Evolutionary conservation across 2,113 vertebrate species (phyloP).

Genomic region (Amphiprion percula): DNA sequence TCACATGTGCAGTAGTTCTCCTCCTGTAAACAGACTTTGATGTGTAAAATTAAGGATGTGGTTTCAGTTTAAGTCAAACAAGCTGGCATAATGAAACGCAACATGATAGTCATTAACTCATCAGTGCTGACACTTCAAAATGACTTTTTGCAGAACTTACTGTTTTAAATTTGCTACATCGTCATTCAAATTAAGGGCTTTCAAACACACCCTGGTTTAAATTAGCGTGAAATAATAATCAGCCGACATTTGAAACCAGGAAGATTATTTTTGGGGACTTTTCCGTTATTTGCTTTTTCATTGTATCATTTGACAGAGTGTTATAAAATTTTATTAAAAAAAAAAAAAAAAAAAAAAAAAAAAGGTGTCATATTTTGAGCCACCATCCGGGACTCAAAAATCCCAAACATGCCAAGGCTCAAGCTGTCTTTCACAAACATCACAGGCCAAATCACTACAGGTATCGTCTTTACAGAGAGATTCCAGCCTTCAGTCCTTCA

Average conservation of each 20-base stretch:
- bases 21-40: neutral
- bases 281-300: constrained; percentile 5
- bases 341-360: constrained; percentile 5
- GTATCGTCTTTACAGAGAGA: constrained; percentile 1
- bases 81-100: neutral
- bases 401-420: constrained; percentile 28
- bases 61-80: constrained; percentile 23
- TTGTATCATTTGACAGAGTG: constrained; percentile 23
- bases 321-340: constrained; percentile 10
- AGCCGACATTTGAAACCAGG: neutral
- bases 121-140: constrained; percentile 4
- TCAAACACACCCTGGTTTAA: neutral
- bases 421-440: constrained; percentile 21
- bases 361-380: constrained; percentile 20
- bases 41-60: neutral
- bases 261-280: neutral
- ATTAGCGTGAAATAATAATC: neutral
- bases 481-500: constrained; percentile 11
- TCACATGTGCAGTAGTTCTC: neutral
- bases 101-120: neutral
- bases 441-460: neutral
- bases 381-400: constrained; percentile 1
- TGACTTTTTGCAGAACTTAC: neutral
- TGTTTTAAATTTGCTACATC: constrained; percentile 33
- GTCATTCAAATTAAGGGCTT: constrained; percentile 40